Evolutionary conservation across 2,888 invertebrate genomes (phyloP).

Genomic region (Tyria jacobaeae): DNA sequence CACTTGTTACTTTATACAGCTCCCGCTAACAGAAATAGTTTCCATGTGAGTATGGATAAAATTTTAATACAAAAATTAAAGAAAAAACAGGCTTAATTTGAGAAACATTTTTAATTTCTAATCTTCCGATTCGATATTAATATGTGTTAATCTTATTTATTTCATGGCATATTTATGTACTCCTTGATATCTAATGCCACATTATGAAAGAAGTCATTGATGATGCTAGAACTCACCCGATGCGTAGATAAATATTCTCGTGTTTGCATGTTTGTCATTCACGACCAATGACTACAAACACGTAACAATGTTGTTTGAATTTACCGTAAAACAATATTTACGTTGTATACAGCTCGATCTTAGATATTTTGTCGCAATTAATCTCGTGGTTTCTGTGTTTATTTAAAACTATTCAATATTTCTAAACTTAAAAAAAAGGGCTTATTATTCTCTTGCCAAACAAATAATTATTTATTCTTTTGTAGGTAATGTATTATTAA

Average conservation of each 20-base stretch:
- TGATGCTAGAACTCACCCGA: slow-evolving; percentile 8
- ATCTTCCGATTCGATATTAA: not conserved
- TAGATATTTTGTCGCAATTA: slow-evolving; percentile 17
- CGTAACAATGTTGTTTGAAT: slow-evolving; percentile 38
- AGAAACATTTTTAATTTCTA: not conserved
- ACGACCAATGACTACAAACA: slow-evolving; percentile 45
- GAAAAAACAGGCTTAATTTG: no score
- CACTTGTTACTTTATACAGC: no score
- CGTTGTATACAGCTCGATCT: slow-evolving; percentile 28
- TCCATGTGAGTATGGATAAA: no score
- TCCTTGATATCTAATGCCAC: not conserved
- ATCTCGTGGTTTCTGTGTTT: not conserved
- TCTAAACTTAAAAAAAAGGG: no score
- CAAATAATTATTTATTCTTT: no score
- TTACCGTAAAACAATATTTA: slow-evolving; percentile 46
- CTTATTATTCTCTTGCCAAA: no score
- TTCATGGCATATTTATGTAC: not conserved
- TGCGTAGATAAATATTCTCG: slow-evolving; percentile 31
- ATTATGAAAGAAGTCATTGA: slow-evolving; percentile 25
- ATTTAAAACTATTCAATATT: no score
- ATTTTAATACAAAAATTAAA: no score
- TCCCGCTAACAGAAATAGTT: no score
- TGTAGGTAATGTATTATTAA: no score
- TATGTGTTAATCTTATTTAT: not conserved
- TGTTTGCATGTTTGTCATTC: slow-evolving; percentile 57